Evolutionary conservation across 2,797 vertebrate genomes (phyloP).

Genomic region (Ataeniobius toweri): DNA sequence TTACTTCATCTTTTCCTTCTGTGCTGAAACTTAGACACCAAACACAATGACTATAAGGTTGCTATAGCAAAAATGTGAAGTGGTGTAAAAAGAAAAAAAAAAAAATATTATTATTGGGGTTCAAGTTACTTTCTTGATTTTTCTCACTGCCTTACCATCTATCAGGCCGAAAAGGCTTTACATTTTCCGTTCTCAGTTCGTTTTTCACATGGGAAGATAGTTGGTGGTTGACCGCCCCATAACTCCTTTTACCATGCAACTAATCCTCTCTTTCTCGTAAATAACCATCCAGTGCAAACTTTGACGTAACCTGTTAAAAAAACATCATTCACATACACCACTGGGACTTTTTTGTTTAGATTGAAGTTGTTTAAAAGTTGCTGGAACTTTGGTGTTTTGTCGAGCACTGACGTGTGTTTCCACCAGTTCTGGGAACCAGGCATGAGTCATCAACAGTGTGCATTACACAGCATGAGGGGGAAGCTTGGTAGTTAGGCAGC

Average conservation of each 20-base stretch:
- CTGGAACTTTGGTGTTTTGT: no score
- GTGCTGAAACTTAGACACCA: conserved; percentile 17
- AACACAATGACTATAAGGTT: conserved; percentile 3
- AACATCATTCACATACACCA: neutral
- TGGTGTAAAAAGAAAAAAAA: neutral
- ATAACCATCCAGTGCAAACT: neutral
- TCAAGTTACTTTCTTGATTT: neutral
- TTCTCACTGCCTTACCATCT: neutral
- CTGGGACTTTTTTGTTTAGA: neutral
- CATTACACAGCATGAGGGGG: no score
- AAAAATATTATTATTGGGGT: neutral
- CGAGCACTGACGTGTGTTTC: no score
- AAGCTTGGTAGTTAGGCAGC: no score
- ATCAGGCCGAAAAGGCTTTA: neutral
- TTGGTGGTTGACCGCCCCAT: neutral
- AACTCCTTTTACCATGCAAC: neutral
- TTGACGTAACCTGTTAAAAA: neutral
- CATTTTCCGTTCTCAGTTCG: neutral
- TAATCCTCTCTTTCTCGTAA: no score
- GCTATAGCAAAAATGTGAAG: neutral
- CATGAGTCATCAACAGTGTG: no score
- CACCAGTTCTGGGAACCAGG: no score
- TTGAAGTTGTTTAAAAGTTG: neutral
- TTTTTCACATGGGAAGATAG: neutral
- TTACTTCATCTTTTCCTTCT: conserved; percentile 22